Evolutionary conservation across 2,797 vertebrate species (phyloP), one percentile per base, ranked within the genome.

Genomic region (Mallotus villosus): DNA sequence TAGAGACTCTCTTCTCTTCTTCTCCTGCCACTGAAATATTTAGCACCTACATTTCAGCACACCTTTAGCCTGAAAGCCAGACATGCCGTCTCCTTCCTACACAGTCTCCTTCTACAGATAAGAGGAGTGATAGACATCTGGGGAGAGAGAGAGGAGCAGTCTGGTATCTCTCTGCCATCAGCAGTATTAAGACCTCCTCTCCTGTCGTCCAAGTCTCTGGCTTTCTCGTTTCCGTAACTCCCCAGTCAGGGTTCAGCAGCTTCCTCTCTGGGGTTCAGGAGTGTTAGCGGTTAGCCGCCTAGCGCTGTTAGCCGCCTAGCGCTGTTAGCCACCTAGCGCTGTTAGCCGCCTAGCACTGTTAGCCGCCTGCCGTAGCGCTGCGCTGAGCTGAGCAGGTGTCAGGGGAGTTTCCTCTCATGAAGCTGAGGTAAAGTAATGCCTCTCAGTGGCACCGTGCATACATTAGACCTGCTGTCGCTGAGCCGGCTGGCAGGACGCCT

Each of bases 321-420:
- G 78, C 85, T 65, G 75, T n/a, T n/a, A n/a, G n/a, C n/a, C n/a
- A n/a, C n/a, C n/a, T n/a, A n/a, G n/a, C n/a, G n/a, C n/a, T n/a
- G n/a, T n/a, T n/a, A 73, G 81, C 74, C 76, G 81, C 80, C 74
- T 71, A 67, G 84, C 51, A 77, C 85, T 65, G n/a, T n/a, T n/a
- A 73, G 81, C 74, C 76, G 81, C 80, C 74, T 71, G n/a, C n/a
- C n/a, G n/a, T n/a, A 67, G 84, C 51, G 78, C 85, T 65, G 75
- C n/a, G n/a, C n/a, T n/a, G n/a, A n/a, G n/a, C n/a, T n/a, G 89
- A 91, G 91, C 88, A 86, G 81, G 89, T 89, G 90, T 91, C 91
- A 76, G 78, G 91, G 89, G 91, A 92, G 85, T 91, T 92, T 92
- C 90, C 88, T 89, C 91, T 93, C 92, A 93, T 93, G 93, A 93